Base-by-base conservation (phyloP, 2,797 vertebrate genomes). In the Triplophysa bombifrons region DNA sequence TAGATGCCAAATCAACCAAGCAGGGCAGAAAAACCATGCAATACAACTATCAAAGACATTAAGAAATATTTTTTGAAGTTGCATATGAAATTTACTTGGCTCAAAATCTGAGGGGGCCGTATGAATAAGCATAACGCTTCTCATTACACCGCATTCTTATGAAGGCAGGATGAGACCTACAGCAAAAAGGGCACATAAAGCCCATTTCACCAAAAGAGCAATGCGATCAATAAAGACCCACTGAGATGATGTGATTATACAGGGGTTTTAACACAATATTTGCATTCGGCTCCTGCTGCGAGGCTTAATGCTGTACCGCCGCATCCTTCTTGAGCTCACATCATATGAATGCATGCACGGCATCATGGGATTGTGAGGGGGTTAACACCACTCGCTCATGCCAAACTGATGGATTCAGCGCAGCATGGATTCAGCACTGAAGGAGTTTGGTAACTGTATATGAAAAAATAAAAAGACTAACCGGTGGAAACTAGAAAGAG, bases 401-500 rank as follows among this genome's bases (percentile, higher is more conserved):
- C 76, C 34, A 74, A 68, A 81, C 60, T 61, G 41, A 84, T 53
- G 56, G 41, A 58, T 79, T 75, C 72, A 48, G 27, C 65, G 34
- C 53, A 53, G 53, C 51, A 66, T 17, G 67, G 63, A 79, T 76
- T 74, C 41, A 44, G 17, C 51, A 51, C 41, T 51, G 65, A 20
- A 55, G 63, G 76, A 74, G 76, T 71, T 70, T 56, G 61, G 68
- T 80, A 76, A 67, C 69, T 61, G 70, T 66, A 56, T 48, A 74
- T 70, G 80, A 84, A 77, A 77, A 73, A 34, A 50, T 68, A 74
- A 74, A 81, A 68, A 72, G 61, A 50, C 48, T 70, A 51, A 55
- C 73, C 25, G 72, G 63, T 22, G 41, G 46, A 64, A 82, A 69
- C 53, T 27, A 74, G 34, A 58, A 58, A 16, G 51, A 66, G 56